Evolutionary conservation across 1,140 invertebrate genomes (phyloP).

Genomic region (Samia ricini): DNA sequence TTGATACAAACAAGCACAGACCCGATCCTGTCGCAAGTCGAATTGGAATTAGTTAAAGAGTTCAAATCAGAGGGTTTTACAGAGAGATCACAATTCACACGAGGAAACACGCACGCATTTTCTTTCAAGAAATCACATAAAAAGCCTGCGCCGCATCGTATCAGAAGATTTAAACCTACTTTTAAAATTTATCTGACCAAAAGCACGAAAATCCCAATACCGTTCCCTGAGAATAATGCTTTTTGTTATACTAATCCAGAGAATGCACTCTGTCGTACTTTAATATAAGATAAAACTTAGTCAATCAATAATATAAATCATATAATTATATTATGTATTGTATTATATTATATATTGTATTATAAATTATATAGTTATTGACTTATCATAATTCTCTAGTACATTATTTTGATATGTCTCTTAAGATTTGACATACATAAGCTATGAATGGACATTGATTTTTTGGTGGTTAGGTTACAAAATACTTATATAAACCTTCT

Average conservation of each 20-base stretch:
- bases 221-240: conserved; percentile 39
- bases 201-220: conserved; percentile 34
- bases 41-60: conserved; percentile 10
- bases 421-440: too few species aligned
- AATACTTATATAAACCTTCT: too few species aligned
- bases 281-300: conserved; percentile 17
- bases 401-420: too few species aligned
- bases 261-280: conserved; percentile 35
- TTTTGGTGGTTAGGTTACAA: too few species aligned
- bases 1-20: not conserved
- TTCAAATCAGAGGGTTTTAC: not conserved
- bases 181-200: conserved; percentile 25
- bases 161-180: conserved; percentile 3
- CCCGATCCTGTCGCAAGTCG: not conserved
- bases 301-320: too few species aligned
- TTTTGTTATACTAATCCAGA: conserved; percentile 40
- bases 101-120: not conserved
- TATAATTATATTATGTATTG: too few species aligned
- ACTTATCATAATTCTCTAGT: too few species aligned
- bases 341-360: too few species aligned
- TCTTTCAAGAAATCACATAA: not conserved
- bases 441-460: too few species aligned
- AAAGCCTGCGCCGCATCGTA: not conserved
- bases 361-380: too few species aligned
- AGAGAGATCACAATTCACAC: not conserved